Conservation (phyloP, 2,113 vertebrate genomes). For the Sarotherodon lohbergeri region DNA sequence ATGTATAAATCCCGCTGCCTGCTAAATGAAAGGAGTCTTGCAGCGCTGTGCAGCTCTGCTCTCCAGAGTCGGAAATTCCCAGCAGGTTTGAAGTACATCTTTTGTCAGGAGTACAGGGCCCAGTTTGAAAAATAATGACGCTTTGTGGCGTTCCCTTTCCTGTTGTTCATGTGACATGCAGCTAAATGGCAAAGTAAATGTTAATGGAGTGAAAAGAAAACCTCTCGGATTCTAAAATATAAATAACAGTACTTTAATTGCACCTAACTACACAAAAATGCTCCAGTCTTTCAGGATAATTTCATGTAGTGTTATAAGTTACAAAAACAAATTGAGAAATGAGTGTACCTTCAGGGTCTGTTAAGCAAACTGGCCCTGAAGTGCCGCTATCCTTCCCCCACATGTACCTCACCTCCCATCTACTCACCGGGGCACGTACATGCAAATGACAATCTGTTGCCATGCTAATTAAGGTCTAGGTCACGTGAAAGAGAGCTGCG, state of each 20-base stretch:
- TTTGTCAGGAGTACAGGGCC: constrained; percentile 33
- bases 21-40: constrained; percentile 28
- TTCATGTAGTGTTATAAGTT: constrained; percentile 15
- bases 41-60: constrained; percentile 7
- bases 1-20: constrained; percentile 9
- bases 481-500: constrained; percentile 44
- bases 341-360: constrained; percentile 41
- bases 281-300: not conserved
- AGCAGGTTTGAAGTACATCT: constrained; percentile 33
- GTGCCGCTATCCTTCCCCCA: constrained; percentile 29
- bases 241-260: not conserved
- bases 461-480: constrained; percentile 61
- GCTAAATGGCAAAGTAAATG: not conserved
- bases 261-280: not conserved
- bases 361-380: constrained; percentile 49
- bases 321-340: constrained; percentile 33
- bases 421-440: constrained; percentile 40
- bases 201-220: not conserved
- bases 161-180: constrained; percentile 1
- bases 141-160: constrained; percentile 12
- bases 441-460: constrained; percentile 74
- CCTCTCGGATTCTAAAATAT: not conserved
- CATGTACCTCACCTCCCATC: constrained; percentile 22
- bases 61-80: constrained; percentile 46
- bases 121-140: constrained; percentile 39